These are phyloP conservation scores for Kryptolebias ocellatus DNA, from an alignment of 2,797 vertebrate species.

Conservation along the genomic window DNA sequence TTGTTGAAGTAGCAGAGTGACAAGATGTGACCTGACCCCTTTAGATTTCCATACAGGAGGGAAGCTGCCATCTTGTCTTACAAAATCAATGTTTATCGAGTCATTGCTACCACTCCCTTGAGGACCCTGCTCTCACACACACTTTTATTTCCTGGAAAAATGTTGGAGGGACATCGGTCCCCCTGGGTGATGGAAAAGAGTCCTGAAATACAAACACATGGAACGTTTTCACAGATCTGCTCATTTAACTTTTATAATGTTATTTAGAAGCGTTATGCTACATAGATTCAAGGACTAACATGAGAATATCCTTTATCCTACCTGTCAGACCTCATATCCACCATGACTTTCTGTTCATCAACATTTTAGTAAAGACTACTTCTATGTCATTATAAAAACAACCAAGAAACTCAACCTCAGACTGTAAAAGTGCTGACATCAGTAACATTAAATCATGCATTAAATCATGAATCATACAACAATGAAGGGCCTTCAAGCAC, in stretches of 20 bases:
- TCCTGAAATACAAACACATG: slow-evolving; percentile 5
- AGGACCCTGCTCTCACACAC: slow-evolving; percentile 39
- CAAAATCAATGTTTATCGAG: slow-evolving; percentile 71
- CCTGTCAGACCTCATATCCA: slow-evolving; percentile 21
- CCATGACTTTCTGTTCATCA: slow-evolving; percentile 9
- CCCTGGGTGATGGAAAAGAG: slow-evolving; percentile 26
- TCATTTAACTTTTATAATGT: slow-evolving; percentile 31
- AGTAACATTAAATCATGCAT: slow-evolving; percentile 10
- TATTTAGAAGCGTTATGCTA: slow-evolving; percentile 17
- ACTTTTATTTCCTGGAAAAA: slow-evolving; percentile 48
- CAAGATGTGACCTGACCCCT: slow-evolving; percentile 67
- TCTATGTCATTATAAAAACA: slow-evolving; percentile 10
- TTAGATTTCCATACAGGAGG: slow-evolving; percentile 50
- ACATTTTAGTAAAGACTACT: background rate
- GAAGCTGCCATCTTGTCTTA: slow-evolving; percentile 73
- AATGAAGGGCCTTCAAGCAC: background rate
- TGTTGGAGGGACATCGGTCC: slow-evolving; percentile 8
- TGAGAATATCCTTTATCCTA: slow-evolving; percentile 13
- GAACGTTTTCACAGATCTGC: slow-evolving; percentile 36
- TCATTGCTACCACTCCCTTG: slow-evolving; percentile 52
- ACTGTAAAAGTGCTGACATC: slow-evolving; percentile 18
- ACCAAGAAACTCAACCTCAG: background rate
- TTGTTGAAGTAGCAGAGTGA: slow-evolving; percentile 69
- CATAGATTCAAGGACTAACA: slow-evolving; percentile 10
- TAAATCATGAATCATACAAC: slow-evolving; percentile 1